Base-by-base conservation (phyloP, 2,888 invertebrate genomes). In the Drosophila atripex region DNA sequence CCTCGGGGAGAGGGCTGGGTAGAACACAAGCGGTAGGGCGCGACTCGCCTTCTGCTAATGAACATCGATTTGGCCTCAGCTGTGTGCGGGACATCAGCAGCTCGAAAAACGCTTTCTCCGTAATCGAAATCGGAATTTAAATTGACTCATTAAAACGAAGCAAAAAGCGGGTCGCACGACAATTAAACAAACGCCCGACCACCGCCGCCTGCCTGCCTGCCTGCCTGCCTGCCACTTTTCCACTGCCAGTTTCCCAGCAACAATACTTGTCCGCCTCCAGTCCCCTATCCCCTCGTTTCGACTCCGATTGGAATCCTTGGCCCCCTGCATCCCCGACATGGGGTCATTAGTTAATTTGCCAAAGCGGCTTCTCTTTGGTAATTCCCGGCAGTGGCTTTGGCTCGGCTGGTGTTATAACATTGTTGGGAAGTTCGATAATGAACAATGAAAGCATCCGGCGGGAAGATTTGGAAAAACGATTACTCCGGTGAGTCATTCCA, bases 41-140 rank as follows among this genome's bases (percentile, higher is more conserved):
- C 66, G 71, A 58, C 55, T 47, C 57, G 72, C 71, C 77, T 74
- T 65, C 69, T 79, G 76, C 88, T 84, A 84, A 84, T 87, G 80
- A 84, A 87, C 88, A 86, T 87, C 86, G 86, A 84, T 87, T 87
- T 86, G 73, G 79, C 71, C 87, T 73, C 63, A 78, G 77, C 59
- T 63, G 51, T 55, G 28, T 23, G 64, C 18, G 35, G 32, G 73
- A 68, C 73, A 80, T 69, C 57, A 71, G 72, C 52, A 57, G 68
- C 70, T 54, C 54, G 72, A 52, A 70, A 70, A 70, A 70, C 71
- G 64, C 65, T 54, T 60, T 68, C 52, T 52, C 84, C 78, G 80
- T 73, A 85, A 87, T 85, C 88, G 86, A 85, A 88, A 85, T 88
- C 78, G 80, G 88, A 88, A 85, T 85, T 85, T 88, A 85, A 85